Percentiles rank a stretch among this genome's conserved stretches.
Evolutionary conservation across 1,140 invertebrate species (phyloP).

Genomic region (Drosophila nigrodunni): DNA sequence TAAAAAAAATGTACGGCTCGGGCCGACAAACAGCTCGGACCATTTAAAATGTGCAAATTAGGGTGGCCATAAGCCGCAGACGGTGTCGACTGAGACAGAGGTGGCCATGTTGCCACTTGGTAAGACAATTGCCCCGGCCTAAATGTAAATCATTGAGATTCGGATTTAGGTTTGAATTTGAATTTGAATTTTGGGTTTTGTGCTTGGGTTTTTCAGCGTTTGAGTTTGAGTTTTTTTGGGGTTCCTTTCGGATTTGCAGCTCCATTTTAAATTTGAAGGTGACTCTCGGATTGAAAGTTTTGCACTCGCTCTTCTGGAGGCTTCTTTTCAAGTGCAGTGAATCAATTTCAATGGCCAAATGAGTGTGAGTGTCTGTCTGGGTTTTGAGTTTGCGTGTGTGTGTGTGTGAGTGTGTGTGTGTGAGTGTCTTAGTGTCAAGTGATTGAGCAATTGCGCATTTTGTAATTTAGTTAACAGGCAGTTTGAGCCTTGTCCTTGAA

Average conservation of each 20-base stretch:
- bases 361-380: not conserved
- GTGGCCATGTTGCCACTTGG: constrained; percentile 70
- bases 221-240: not conserved
- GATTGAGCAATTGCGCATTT: constrained; percentile 42
- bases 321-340: constrained; percentile 18
- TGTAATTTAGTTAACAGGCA: constrained; percentile 32
- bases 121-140: constrained; percentile 67
- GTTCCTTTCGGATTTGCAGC: not conserved
- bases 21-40: constrained; percentile 22
- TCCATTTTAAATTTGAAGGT: constrained; percentile 20
- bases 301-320: not conserved
- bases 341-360: constrained; percentile 4
- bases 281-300: constrained; percentile 10
- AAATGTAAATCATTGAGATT: constrained; percentile 63
- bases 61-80: constrained; percentile 70
- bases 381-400: not conserved
- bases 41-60: constrained; percentile 83
- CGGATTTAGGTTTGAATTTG: constrained; percentile 27
- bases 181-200: constrained; percentile 12
- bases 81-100: constrained; percentile 20
- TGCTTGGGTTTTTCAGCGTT: not conserved
- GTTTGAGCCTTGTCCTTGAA: not conserved
- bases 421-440: constrained; percentile 21
- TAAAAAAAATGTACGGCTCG: constrained; percentile 53
- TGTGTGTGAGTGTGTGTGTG: not conserved